phyloP scores from a whole-genome alignment of 2,888 invertebrate species.

The Octonoba sinensis region DNA sequence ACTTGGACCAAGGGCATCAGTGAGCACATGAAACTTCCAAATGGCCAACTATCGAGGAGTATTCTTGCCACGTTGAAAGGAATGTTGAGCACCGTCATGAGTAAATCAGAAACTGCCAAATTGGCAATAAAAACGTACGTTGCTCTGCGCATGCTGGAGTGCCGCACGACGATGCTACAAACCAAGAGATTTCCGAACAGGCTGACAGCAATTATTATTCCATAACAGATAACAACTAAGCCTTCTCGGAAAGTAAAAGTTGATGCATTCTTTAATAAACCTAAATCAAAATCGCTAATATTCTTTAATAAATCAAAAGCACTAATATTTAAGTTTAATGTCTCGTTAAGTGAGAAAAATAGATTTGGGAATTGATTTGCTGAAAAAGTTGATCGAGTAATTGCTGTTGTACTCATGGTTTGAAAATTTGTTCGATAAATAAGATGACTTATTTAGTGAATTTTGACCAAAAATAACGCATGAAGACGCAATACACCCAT shows the following conservation, averaged over 20 bases:
- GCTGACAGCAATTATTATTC: conserved; percentile 73
- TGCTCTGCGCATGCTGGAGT: conserved; percentile 74
- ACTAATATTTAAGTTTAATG: no score
- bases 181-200: conserved; percentile 72
- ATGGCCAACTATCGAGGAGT: conserved; percentile 72
- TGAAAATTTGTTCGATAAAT: no score
- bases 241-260: conserved; percentile 15
- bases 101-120: conserved; percentile 73
- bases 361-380: no score
- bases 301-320: no score
- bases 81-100: conserved; percentile 71
- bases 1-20: conserved; percentile 72
- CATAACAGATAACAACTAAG: conserved; percentile 70
- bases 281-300: no score
- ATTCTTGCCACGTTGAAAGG: conserved; percentile 72
- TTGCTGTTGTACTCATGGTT: no score
- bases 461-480: no score
- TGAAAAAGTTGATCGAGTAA: no score
- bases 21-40: conserved; percentile 72
- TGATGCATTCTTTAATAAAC: no score
- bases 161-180: conserved; percentile 74
- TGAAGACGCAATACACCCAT: no score
- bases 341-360: no score
- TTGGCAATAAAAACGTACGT: conserved; percentile 76
- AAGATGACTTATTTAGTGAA: no score